Percentiles rank a stretch among this genome's conserved stretches.
Evolutionary conservation across 2,888 invertebrate genomes (phyloP).

Genomic region (Tipula lateralis): DNA sequence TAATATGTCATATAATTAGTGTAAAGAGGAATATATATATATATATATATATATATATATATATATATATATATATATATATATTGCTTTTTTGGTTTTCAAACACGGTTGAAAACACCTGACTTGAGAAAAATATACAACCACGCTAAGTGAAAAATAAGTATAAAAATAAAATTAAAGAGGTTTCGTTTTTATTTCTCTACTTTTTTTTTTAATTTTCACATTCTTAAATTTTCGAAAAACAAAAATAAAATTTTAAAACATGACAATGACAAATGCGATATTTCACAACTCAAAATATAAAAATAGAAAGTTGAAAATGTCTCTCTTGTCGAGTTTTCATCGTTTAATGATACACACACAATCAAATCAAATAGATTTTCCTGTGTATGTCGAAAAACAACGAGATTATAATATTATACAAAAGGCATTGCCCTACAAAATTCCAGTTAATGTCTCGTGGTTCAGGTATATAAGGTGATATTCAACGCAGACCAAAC

Average conservation of each 20-base stretch:
- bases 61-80: too few relatives aligned
- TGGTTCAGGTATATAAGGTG: neutral
- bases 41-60: too few relatives aligned
- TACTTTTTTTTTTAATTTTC: neutral
- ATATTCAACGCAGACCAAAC: neutral
- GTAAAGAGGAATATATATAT: neutral
- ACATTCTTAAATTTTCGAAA: slow-evolving; percentile 13
- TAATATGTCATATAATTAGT: neutral
- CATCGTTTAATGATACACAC: neutral
- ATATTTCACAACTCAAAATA: neutral
- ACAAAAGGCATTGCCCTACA: neutral
- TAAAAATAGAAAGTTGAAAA: neutral
- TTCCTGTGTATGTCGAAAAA: neutral
- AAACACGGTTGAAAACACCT: neutral
- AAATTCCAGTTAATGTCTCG: neutral
- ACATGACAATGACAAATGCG: slow-evolving; percentile 24
- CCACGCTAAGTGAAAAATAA: neutral
- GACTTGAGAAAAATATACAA: neutral
- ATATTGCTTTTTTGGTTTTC: too few relatives aligned
- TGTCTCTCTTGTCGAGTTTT: neutral
- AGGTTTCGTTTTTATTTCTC: neutral
- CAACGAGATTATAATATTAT: neutral
- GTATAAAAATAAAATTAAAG: neutral
- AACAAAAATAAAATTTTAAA: neutral
- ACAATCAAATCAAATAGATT: neutral